Conservation (phyloP, 2,113 vertebrate genomes). For the Salvator merianae region DNA sequence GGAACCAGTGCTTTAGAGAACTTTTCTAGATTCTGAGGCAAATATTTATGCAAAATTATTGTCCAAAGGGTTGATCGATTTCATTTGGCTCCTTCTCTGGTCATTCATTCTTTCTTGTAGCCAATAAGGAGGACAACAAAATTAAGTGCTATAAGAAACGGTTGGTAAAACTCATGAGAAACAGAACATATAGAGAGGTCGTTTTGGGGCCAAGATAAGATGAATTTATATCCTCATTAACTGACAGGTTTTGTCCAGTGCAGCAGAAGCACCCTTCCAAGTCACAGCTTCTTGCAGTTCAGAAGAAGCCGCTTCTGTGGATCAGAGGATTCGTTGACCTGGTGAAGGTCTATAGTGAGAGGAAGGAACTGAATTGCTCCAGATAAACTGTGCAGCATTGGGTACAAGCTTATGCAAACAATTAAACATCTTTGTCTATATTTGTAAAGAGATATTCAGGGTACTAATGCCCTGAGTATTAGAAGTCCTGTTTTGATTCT, state of each 20-base stretch:
- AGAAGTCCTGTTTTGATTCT: not conserved
- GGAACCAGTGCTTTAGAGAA: no score
- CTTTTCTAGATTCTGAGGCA: not conserved
- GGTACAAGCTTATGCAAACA: not conserved
- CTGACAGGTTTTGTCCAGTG: not conserved
- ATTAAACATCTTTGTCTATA: not conserved
- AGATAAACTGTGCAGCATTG: not conserved
- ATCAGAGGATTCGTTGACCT: no score
- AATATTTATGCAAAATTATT: not conserved
- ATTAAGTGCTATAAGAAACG: not conserved
- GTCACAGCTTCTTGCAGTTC: not conserved
- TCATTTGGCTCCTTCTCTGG: not conserved
- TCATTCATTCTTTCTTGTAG: not conserved
- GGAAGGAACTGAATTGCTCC: not conserved
- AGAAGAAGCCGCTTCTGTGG: no score
- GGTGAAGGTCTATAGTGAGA: not conserved
- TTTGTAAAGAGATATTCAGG: not conserved
- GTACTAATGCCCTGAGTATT: not conserved
- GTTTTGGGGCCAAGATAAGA: not conserved
- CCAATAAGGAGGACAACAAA: not conserved
- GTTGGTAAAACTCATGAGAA: not conserved
- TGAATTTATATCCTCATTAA: not conserved
- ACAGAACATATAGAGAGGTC: not conserved
- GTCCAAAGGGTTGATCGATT: not conserved
- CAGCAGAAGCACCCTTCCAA: not conserved